A percentile compares a stretch with the other conserved stretches of the same genome.
phyloP scores from a whole-genome alignment of 2,113 vertebrate genomes.

The Aphyosemion australe region DNA sequence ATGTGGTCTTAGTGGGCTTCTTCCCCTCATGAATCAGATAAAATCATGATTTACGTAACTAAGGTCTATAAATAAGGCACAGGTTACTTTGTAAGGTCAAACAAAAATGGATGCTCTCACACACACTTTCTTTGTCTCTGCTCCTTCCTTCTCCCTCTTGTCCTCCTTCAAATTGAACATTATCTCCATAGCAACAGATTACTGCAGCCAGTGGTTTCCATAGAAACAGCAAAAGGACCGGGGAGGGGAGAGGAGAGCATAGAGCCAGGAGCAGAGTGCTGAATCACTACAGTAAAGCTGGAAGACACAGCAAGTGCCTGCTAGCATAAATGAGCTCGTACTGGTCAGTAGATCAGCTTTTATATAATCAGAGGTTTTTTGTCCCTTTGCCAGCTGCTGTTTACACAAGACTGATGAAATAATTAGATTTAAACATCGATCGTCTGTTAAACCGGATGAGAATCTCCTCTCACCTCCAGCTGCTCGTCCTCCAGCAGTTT shows the following conservation, averaged over 20 bases:
- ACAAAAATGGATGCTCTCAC: constrained; percentile 50
- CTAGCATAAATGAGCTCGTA: constrained; percentile 54
- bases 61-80: constrained; percentile 1
- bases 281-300: constrained; percentile 74
- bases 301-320: constrained; percentile 47
- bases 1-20: not conserved
- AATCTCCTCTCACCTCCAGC: constrained; percentile 84
- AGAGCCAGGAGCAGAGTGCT: constrained; percentile 65
- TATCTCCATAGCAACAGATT: constrained; percentile 81
- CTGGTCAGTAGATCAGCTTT: constrained; percentile 14
- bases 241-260: constrained; percentile 35
- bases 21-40: not conserved
- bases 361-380: constrained; percentile 32
- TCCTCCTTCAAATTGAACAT: constrained; percentile 71
- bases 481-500: constrained; percentile 93
- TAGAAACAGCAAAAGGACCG: constrained; percentile 71
- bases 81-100: constrained; percentile 27
- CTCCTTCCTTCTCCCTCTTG: constrained; percentile 58
- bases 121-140: constrained; percentile 47
- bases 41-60: not conserved
- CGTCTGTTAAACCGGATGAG: not conserved
- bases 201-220: constrained; percentile 80
- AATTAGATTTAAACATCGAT: not conserved
- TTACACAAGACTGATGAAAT: not conserved
- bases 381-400: not conserved